Base-by-base conservation (phyloP, 2,113 vertebrate genomes). In the Hemiscyllium ocellatum region DNA sequence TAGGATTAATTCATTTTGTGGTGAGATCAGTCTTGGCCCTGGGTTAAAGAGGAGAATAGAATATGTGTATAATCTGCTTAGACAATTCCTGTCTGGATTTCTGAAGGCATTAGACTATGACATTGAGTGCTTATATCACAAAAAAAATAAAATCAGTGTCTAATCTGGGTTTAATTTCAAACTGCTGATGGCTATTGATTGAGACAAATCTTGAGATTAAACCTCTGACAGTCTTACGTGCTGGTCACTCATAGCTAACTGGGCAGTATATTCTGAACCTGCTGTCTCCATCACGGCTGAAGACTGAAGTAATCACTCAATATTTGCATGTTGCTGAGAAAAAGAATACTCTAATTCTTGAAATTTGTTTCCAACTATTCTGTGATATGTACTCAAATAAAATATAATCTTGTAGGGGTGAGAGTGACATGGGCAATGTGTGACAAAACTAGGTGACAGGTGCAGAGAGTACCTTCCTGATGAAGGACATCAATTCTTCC, bases 181-280 rank as follows among this genome's bases (percentile, higher is more conserved):
- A 70, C 0, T 42, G 42, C 93, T 72, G 69, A 95, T 72, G 93
- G 69, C 69, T 95, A 47, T 95, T 95, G 93, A 95, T 95, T 95
- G 29, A 50, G 66, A 26, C 12, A 22, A 70, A 94, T 47, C n/a
- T 42, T 70, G 29, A 94, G 12, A 94, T 29, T 37, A n/a, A 70
- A 42, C 20, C 37, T 95, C 68, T 72, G 70, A 20, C 50, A 33
- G 12, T 22, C 72, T 70, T 26, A 69, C 26, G 72, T 15, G 24
- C 5, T 91, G 89, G 89, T 66, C 17, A 66, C 17, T 65, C 4
- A 8, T n/a, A 65, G 61, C 56, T 66, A 66, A 91, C 61, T 66
- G 29, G 56, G 26, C 20, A 66, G 56, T 37, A 37, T 7, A 66
- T 66, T 52, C 15, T 29, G 24, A 89, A 26, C n/a, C n/a, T 83